phyloP scores from a whole-genome alignment of 1,140 invertebrate species.

The Heterodera schachtii region DNA sequence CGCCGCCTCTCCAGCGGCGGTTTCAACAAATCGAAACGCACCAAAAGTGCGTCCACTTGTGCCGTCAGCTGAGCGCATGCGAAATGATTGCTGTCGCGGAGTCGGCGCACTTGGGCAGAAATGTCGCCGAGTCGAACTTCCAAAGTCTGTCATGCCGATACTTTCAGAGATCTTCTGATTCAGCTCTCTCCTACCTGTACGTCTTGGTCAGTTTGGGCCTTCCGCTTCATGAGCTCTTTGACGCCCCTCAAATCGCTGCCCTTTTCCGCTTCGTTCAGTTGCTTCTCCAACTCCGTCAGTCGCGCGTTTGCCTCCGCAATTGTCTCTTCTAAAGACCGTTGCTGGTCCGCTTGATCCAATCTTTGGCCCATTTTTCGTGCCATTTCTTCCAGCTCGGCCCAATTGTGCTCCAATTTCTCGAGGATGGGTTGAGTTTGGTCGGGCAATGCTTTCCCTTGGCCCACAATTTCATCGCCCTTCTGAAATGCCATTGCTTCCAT shows the following conservation, averaged over 20 bases:
- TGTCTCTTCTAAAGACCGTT: constrained; percentile 76
- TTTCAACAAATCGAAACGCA: constrained; percentile 66
- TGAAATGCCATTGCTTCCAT: background rate
- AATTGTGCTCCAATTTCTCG: constrained; percentile 71
- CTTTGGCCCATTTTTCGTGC: constrained; percentile 83
- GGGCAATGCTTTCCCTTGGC: background rate
- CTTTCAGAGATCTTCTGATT: too few relatives aligned
- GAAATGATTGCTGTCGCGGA: constrained; percentile 89
- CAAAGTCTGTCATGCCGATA: constrained; percentile 69
- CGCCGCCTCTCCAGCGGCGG: constrained; percentile 71
- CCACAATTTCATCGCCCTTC: constrained; percentile 5
- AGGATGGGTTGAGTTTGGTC: background rate
- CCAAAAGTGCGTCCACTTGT: constrained; percentile 77
- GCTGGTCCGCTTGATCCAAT: constrained; percentile 77
- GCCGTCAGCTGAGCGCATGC: constrained; percentile 83
- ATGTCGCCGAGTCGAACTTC: constrained; percentile 78
- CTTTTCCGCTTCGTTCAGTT: constrained; percentile 78
- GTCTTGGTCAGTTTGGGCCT: constrained; percentile 77
- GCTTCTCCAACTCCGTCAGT: constrained; percentile 73
- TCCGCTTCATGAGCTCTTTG: constrained; percentile 83
- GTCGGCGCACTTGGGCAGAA: constrained; percentile 79
- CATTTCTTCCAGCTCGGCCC: constrained; percentile 74
- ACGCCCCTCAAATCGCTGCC: constrained; percentile 82
- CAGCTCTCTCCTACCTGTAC: background rate
- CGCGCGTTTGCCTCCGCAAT: constrained; percentile 79